Base-by-base conservation (phyloP, 2,888 invertebrate species). In the Monoplex corrugatus region DNA sequence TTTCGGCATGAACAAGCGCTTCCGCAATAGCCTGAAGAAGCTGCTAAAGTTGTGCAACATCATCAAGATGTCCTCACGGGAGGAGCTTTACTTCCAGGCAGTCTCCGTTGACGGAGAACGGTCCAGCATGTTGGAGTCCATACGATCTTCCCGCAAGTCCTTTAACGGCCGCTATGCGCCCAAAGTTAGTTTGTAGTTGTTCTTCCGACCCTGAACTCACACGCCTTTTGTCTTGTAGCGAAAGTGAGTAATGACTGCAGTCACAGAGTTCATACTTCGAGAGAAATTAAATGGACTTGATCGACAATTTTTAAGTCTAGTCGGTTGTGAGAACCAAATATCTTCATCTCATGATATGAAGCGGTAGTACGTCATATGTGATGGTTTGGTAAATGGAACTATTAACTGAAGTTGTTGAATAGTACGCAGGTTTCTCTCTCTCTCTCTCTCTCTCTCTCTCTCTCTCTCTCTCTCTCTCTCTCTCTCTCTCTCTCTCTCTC, bases 1-100 rank as follows among this genome's bases (percentile, higher is more conserved):
- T 91, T 95, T 95, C 90, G 95, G 95, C 94, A 95, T 95, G 95
- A 95, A 95, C 92, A 93, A 94, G 80, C 92, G 92, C 78, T 95
- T 95, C 90, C 92, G 95, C 23, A 91, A 91, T 82, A 95, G 94
- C 43, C 94, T 95, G 89, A 92, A 93, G 87, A 91, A 89, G n/a
- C 75, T 91, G 57, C 87, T 91, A 13, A 89, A 86, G 35, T 40
- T 89, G 19, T 91, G 91, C 84, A 86, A 89, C 32, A 40, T 87
- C 57, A 89, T 87, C 80, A 84, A 86, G 72, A 86, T 75, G 75
- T 86, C 87, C 8, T 32, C 87, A 0, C 40, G 85, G 2, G 87
- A 90, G 19, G 87, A 89, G 13, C 35, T 87, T 43, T 89, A 85
- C 35, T 44, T 90, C 50, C 87, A 86, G 85, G 85, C 84, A 16